These are phyloP conservation scores for Pheucticus melanocephalus DNA, from an alignment of 2,113 vertebrate genomes.

Conservation along the genomic window DNA sequence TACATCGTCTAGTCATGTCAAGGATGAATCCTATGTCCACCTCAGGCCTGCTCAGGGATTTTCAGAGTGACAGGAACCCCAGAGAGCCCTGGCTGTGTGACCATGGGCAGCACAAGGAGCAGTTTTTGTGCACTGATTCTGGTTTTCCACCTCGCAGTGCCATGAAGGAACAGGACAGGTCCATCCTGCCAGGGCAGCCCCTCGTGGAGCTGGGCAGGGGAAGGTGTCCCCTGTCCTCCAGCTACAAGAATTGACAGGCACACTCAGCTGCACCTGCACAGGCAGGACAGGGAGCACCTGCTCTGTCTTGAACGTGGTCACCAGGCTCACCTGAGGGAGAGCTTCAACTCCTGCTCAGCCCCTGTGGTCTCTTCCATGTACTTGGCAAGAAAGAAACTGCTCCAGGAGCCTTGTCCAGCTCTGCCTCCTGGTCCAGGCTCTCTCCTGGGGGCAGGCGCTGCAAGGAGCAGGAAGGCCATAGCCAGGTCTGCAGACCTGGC, in stretches of 20 bases:
- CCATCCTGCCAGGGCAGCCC: not conserved
- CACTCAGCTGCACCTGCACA: accelerated
- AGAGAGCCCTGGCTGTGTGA: not conserved
- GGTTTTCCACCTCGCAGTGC: not conserved
- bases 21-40: not conserved
- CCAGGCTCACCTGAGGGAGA: not conserved
- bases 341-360: accelerated
- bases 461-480: not conserved
- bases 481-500: not conserved
- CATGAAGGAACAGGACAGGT: not conserved
- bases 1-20: not conserved
- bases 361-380: not conserved
- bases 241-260: accelerated
- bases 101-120: accelerated
- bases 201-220: not conserved
- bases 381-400: not conserved
- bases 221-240: accelerated
- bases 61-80: not conserved
- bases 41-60: not conserved
- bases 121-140: accelerated
- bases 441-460: accelerated
- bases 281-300: accelerated
- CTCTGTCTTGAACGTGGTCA: accelerated
- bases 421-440: not conserved
- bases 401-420: not conserved